These are phyloP conservation scores for Horisme vitalbata DNA, from an alignment of 2,888 invertebrate genomes.

Conservation along the genomic window DNA sequence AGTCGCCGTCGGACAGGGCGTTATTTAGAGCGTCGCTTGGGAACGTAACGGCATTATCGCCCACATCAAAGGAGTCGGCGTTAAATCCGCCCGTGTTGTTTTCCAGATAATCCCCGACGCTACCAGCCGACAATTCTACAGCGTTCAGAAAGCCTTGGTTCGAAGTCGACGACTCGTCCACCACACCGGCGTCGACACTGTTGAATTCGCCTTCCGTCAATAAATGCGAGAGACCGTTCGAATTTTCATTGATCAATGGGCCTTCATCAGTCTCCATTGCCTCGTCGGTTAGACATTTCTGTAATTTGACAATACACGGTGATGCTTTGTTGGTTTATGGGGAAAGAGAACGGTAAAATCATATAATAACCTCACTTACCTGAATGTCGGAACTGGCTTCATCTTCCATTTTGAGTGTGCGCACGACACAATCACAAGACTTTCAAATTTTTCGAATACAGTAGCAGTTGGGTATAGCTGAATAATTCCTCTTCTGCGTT, in stretches of 20 bases:
- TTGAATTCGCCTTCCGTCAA: constrained; percentile 74
- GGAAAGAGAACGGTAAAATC: background rate
- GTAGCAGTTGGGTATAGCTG: too few relatives aligned
- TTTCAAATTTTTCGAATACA: too few relatives aligned
- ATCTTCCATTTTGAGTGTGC: constrained; percentile 55
- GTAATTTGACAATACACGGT: constrained; percentile 34
- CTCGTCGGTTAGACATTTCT: constrained; percentile 69
- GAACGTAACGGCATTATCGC: constrained; percentile 73
- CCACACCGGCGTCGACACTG: constrained; percentile 68
- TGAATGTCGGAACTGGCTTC: constrained; percentile 71
- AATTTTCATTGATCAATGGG: constrained; percentile 73
- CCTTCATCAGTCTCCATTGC: constrained; percentile 76
- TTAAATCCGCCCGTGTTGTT: constrained; percentile 66
- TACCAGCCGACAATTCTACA: constrained; percentile 72
- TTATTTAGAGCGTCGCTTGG: constrained; percentile 68
- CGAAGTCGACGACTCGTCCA: constrained; percentile 73
- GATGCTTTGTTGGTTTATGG: background rate
- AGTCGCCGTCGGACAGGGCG: constrained; percentile 68
- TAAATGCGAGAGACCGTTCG: constrained; percentile 73
- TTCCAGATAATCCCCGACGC: constrained; percentile 74
- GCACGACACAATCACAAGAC: too few relatives aligned
- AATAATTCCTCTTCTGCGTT: too few relatives aligned
- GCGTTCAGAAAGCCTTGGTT: constrained; percentile 76
- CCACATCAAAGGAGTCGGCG: constrained; percentile 69
- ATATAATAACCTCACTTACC: constrained; percentile 51